Percentiles rank a stretch among this genome's conserved stretches.
Evolutionary conservation across 1,140 invertebrate species (phyloP).

Genomic region (Lasioglossum baleicum): DNA sequence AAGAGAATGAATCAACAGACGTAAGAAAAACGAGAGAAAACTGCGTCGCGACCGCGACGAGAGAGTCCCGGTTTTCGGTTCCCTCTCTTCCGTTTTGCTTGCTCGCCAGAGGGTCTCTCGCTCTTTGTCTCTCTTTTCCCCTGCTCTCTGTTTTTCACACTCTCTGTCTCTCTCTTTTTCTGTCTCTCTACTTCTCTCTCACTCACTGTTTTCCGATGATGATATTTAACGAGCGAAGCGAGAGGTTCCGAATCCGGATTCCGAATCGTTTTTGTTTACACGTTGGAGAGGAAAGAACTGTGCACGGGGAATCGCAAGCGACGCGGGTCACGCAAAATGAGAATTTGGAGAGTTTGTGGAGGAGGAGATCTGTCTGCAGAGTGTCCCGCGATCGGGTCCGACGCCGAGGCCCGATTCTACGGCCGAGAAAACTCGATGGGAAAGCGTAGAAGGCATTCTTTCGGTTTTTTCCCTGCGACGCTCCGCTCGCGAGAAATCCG

Average conservation of each 20-base stretch:
- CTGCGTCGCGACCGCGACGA: slow-evolving; percentile 58
- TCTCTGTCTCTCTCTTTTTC: slow-evolving; percentile 13
- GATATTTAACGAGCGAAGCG: slow-evolving; percentile 31
- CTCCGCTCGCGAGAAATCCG: neutral
- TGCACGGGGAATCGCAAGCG: slow-evolving; percentile 38
- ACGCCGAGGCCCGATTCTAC: neutral
- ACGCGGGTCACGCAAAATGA: slow-evolving; percentile 49
- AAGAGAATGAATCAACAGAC: slow-evolving; percentile 15
- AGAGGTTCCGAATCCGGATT: slow-evolving; percentile 27
- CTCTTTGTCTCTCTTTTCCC: no score
- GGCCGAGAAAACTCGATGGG: neutral
- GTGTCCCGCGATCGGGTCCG: neutral
- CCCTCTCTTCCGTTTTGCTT: slow-evolving; percentile 2
- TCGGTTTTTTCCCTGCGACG: neutral
- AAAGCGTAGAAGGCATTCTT: neutral
- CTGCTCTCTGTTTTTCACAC: neutral
- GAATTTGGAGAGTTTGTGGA: neutral
- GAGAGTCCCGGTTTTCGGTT: slow-evolving; percentile 8
- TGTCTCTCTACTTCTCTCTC: slow-evolving; percentile 20
- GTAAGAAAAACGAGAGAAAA: slow-evolving; percentile 56
- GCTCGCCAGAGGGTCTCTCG: neutral
- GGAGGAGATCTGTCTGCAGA: neutral
- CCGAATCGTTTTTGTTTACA: neutral
- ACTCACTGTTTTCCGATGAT: slow-evolving; percentile 5
- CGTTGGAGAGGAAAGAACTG: neutral